Evolutionary conservation across 2,113 vertebrate species (phyloP), one percentile per base, ranked within the genome.

Genomic region (Bubo scandiacus): DNA sequence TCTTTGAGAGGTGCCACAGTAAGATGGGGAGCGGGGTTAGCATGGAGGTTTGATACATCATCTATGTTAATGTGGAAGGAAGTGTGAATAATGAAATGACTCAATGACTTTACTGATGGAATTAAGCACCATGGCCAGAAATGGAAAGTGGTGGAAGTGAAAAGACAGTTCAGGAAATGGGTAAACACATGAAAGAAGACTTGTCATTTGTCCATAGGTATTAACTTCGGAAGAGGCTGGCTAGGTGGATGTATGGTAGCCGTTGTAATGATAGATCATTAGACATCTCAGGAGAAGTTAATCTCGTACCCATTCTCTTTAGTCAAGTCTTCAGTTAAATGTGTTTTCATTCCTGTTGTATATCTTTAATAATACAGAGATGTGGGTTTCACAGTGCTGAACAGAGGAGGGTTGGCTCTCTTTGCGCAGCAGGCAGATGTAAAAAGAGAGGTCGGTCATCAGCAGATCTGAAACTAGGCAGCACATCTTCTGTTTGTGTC

Each of bases 1-100:
- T 52, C 42, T 83, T 36, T 1, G 6, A 73, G 70, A 58, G 25
- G 40, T 58, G 67, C 10, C 26, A 34, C 43, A 75, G 18, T 36
- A 62, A 81, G 52, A 2, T 79, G 47, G 45, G 21, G 32, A 54
- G 38, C 6, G 15, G 21, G 45, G 14, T 86, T 81, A 75, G 57
- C 17, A 40, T 9, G 45, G 22, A 47, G 25, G 54, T 30, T 92
- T 67, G 45, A 61, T 75, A 54, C 3, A 15, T 92, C 73, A 73
- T 62, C 67, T 58, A 6, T 0, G 0, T 58, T 92, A 72, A 63
- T 45, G 29, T 22, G 10, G 70, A 81, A 63, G 86, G 89, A 91
- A 92, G 81, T 73, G 91, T 73, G 91, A 92, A 80, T 72, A 75
- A 92, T 13, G 42, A 81, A 92, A 84, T 77, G 34, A 78, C 49